A percentile compares a stretch with the other conserved stretches of the same genome.
Evolutionary conservation across 1,140 invertebrate genomes (phyloP).

Genomic region (Pristionchus pacificus): DNA sequence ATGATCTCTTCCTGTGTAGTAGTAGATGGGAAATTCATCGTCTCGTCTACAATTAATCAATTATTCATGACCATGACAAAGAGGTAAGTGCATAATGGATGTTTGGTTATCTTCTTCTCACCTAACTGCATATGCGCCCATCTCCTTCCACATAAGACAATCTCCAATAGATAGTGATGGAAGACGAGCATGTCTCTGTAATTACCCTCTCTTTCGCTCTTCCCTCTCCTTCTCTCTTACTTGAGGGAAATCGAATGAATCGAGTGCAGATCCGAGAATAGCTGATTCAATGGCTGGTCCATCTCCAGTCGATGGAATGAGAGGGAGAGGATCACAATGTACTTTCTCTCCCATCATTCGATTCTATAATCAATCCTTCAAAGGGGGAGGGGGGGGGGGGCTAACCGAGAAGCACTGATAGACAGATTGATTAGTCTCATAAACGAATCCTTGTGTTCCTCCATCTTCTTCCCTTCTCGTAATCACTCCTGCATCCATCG

Average conservation of each 20-base stretch:
- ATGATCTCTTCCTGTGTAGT: not conserved
- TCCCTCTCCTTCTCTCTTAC: not conserved
- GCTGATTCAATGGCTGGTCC: not conserved
- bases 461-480: not conserved
- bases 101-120: too few relatives aligned
- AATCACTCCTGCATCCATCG: constrained; percentile 58
- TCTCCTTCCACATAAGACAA: not conserved
- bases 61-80: too few relatives aligned
- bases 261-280: not conserved
- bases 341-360: not conserved
- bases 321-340: too few relatives aligned
- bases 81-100: too few relatives aligned
- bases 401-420: too few relatives aligned
- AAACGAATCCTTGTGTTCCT: not conserved
- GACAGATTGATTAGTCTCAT: not conserved
- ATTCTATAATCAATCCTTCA: not conserved
- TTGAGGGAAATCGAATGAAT: not conserved
- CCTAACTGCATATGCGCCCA: not conserved
- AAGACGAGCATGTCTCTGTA: not conserved
- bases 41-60: too few relatives aligned
- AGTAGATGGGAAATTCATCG: not conserved
- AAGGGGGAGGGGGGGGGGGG: too few relatives aligned
- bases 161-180: not conserved
- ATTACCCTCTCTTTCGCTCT: not conserved
- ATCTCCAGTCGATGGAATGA: not conserved